Conservation (phyloP, 1,140 invertebrate species). For the Uloborus diversus region DNA sequence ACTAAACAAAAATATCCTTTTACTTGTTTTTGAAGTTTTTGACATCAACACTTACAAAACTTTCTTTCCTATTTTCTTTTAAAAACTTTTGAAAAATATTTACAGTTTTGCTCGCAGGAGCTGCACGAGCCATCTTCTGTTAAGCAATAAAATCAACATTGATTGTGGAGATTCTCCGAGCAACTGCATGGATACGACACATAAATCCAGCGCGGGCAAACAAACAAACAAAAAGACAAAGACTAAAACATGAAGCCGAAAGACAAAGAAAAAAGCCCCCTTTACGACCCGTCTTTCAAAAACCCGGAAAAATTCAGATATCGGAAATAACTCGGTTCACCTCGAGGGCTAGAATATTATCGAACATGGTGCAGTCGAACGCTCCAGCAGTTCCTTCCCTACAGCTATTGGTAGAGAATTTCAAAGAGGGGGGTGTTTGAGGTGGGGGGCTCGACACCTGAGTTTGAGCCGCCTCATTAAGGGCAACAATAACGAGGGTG, state of each 20-base stretch:
- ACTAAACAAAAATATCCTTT: no score
- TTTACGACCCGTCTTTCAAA: constrained; percentile 1
- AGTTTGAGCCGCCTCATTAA: constrained; percentile 54
- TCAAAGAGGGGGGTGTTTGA: background rate
- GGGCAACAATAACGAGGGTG: constrained; percentile 50
- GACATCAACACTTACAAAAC: no score
- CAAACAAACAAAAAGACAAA: no score
- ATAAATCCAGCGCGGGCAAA: no score
- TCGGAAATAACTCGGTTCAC: constrained; percentile 51
- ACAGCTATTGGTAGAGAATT: background rate
- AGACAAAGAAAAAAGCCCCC: constrained; percentile 3
- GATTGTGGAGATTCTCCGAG: constrained; percentile 12
- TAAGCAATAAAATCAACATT: constrained; percentile 25
- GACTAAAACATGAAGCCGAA: no score
- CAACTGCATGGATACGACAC: no score
- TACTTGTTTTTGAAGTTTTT: no score
- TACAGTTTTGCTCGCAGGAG: no score
- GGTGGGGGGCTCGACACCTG: constrained; percentile 28
- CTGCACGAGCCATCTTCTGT: no score
- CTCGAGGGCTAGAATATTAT: constrained; percentile 41
- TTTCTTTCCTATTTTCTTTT: no score
- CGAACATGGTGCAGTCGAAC: constrained; percentile 14
- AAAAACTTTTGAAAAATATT: no score
- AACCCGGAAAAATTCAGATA: constrained; percentile 49
- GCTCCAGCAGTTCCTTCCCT: background rate